phyloP scores from a whole-genome alignment of 2,113 vertebrate genomes.

The Cisticola juncidis region DNA sequence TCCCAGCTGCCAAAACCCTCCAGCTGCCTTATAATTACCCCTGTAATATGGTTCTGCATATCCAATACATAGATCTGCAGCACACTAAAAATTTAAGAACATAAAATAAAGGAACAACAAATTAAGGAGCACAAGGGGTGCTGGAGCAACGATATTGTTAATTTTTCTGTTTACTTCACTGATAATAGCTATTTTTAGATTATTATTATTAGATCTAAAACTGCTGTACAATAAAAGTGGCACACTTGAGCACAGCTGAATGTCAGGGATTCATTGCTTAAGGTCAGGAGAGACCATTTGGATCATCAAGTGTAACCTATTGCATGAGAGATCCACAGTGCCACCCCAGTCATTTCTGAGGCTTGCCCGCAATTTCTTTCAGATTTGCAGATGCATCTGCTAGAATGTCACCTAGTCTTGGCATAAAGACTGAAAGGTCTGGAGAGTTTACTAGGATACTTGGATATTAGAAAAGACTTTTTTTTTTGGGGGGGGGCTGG shows the following conservation, averaged over 20 bases:
- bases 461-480: background rate
- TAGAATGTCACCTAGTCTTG: background rate
- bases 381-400: background rate
- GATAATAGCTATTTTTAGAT: conserved; percentile 6
- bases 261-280: conserved; percentile 9
- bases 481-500: background rate
- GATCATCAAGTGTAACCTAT: background rate
- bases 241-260: conserved; percentile 29
- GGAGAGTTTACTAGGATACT: background rate
- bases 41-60: conserved; percentile 20
- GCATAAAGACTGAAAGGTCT: background rate
- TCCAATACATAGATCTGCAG: background rate
- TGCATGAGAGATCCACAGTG: background rate
- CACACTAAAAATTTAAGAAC: conserved; percentile 22
- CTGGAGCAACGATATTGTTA: background rate
- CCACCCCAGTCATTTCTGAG: background rate
- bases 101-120: conserved; percentile 29
- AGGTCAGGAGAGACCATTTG: conserved; percentile 9
- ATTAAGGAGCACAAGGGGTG: background rate
- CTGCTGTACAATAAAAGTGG: conserved; percentile 15
- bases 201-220: background rate
- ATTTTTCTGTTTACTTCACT: conserved; percentile 37
- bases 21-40: conserved; percentile 50
- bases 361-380: background rate
- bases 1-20: conserved; percentile 54